Evolutionary conservation across 2,797 vertebrate species (phyloP).

Genomic region (Helostoma temminkii): DNA sequence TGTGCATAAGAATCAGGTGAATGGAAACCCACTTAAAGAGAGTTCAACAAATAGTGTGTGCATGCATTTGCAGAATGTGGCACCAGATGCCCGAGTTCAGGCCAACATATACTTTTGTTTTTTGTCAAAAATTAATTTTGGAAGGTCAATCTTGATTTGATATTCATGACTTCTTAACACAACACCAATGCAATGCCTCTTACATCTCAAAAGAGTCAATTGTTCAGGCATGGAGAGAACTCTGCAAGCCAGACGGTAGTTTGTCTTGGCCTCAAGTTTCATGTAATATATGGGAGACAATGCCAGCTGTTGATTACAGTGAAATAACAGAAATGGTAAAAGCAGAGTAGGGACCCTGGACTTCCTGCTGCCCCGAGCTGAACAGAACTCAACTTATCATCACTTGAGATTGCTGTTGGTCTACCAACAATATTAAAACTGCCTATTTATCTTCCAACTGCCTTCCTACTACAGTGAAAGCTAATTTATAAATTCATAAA

Average conservation of each 20-base stretch:
- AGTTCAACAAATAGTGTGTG: not conserved
- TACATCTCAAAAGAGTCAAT: conserved; percentile 17
- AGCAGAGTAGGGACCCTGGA: conserved; percentile 30
- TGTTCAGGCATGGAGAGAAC: conserved; percentile 39
- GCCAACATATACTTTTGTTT: conserved; percentile 32
- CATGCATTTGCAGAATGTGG: too few relatives aligned
- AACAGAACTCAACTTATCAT: conserved; percentile 32
- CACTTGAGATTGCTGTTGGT: not conserved
- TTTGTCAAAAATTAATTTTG: conserved; percentile 13
- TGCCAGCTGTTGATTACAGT: conserved; percentile 60
- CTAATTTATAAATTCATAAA: too few relatives aligned
- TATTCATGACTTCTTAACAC: conserved; percentile 18
- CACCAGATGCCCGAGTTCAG: not conserved
- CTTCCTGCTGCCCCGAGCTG: conserved; percentile 47
- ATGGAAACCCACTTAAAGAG: too few relatives aligned
- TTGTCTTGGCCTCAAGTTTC: conserved; percentile 51
- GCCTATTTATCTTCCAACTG: too few relatives aligned
- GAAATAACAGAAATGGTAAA: conserved; percentile 55
- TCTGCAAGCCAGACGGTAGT: conserved; percentile 23
- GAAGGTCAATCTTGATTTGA: conserved; percentile 10
- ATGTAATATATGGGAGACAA: conserved; percentile 39
- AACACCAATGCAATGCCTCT: conserved; percentile 1
- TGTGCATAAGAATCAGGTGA: not conserved
- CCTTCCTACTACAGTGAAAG: too few relatives aligned
- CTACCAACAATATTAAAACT: not conserved